phyloP scores from a whole-genome alignment of 1,140 invertebrate genomes.

The Aphis gossypii region DNA sequence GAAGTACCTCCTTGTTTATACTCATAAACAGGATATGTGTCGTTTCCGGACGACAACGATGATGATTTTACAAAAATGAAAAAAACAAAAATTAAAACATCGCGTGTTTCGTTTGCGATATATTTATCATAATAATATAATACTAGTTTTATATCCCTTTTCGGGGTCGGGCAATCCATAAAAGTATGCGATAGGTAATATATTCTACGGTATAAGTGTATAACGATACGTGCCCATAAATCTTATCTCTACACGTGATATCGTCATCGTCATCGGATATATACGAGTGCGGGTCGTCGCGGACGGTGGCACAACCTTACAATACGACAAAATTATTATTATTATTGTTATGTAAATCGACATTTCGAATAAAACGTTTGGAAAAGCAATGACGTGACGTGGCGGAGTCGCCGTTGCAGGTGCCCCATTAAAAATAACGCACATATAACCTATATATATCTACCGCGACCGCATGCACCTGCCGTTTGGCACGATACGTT shows the following conservation, averaged over 20 bases:
- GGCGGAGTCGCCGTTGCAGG: neutral
- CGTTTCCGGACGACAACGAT: neutral
- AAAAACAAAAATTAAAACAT: neutral
- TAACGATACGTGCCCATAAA: neutral
- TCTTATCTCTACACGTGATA: conserved; percentile 7
- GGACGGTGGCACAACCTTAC: neutral
- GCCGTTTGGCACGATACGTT: conserved; percentile 5
- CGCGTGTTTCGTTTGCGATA: neutral
- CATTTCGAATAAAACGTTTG: neutral
- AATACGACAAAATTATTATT: neutral
- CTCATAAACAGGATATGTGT: too few species aligned
- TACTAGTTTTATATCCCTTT: neutral
- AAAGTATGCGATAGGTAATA: too few species aligned
- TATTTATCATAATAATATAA: neutral
- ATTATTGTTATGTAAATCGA: neutral
- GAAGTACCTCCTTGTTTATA: too few species aligned
- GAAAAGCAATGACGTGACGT: neutral
- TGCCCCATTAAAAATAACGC: neutral
- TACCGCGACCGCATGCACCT: neutral
- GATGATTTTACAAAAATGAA: neutral
- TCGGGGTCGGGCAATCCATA: neutral
- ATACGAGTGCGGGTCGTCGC: neutral
- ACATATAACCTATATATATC: neutral
- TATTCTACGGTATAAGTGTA: too few species aligned
- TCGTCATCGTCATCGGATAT: neutral